These are phyloP conservation scores for Sorex araneus DNA, from an alignment of 2,113 vertebrate species.

Conservation along the genomic window DNA sequence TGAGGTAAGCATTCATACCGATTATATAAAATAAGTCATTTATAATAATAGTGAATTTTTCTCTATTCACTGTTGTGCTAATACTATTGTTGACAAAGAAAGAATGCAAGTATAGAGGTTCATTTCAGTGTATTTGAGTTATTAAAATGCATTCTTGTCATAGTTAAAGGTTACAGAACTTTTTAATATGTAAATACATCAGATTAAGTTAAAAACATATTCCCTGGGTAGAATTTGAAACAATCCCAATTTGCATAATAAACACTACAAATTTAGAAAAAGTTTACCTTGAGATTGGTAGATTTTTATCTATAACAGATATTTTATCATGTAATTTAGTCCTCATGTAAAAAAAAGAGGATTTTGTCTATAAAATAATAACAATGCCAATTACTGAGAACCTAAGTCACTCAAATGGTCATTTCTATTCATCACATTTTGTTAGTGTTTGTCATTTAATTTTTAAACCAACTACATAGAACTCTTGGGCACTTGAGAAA, in stretches of 20 bases:
- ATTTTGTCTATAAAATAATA: constrained; percentile 28
- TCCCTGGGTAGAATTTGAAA: constrained; percentile 23
- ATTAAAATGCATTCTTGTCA: neutral
- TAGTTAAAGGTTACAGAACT: neutral
- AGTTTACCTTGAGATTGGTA: neutral
- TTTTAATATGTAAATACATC: neutral
- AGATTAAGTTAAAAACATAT: constrained; percentile 18
- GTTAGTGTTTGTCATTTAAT: neutral
- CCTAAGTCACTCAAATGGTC: neutral
- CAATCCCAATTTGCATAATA: neutral
- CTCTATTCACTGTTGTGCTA: neutral
- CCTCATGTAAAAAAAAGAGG: neutral
- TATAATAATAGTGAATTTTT: neutral
- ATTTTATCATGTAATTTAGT: constrained; percentile 14
- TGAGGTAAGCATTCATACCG: neutral
- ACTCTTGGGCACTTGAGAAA: neutral
- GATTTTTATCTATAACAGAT: neutral
- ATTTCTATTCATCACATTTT: constrained; percentile 41
- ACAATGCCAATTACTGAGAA: neutral
- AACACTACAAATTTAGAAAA: neutral
- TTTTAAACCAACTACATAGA: constrained; percentile 38
- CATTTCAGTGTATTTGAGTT: neutral
- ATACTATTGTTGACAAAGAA: neutral
- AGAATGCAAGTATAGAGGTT: neutral
- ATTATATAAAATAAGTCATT: neutral